Percentiles rank a stretch among this genome's conserved stretches.
Evolutionary conservation across 1,140 invertebrate species (phyloP).

Genomic region (Drosophila lini): DNA sequence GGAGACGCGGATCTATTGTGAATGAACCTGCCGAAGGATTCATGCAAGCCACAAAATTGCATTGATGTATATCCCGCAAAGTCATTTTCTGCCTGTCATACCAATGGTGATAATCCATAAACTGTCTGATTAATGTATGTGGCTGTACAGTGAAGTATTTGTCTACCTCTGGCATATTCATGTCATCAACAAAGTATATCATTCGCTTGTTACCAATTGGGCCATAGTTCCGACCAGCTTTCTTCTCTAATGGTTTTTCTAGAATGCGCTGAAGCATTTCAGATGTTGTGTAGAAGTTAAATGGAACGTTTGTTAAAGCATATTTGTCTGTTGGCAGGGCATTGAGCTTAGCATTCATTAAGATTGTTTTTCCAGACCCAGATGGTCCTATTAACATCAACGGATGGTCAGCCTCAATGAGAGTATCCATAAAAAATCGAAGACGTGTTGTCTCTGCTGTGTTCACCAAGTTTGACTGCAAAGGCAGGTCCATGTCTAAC

Average conservation of each 20-base stretch:
- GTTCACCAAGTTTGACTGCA: constrained; percentile 9
- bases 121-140: constrained; percentile 11
- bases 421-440: constrained; percentile 9
- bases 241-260: constrained; percentile 7
- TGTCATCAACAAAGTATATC: constrained; percentile 12
- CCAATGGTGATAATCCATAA: constrained; percentile 11
- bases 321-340: constrained; percentile 6
- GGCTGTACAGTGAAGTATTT: constrained; percentile 9
- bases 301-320: constrained; percentile 11
- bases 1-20: constrained; percentile 5
- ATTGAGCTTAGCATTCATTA: constrained; percentile 10
- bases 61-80: constrained; percentile 8
- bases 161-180: constrained; percentile 12
- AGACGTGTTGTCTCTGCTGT: constrained; percentile 11
- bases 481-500: constrained; percentile 5
- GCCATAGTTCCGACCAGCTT: constrained; percentile 7
- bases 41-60: constrained; percentile 13
- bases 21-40: constrained; percentile 12
- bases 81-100: constrained; percentile 12
- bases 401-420: constrained; percentile 8
- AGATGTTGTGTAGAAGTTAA: constrained; percentile 8
- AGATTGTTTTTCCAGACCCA: constrained; percentile 6
- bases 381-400: constrained; percentile 5
- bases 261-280: constrained; percentile 10
- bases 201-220: constrained; percentile 13